phyloP scores from a whole-genome alignment of 64 coral and sea anemone genomes.

The Actinia equina region DNA sequence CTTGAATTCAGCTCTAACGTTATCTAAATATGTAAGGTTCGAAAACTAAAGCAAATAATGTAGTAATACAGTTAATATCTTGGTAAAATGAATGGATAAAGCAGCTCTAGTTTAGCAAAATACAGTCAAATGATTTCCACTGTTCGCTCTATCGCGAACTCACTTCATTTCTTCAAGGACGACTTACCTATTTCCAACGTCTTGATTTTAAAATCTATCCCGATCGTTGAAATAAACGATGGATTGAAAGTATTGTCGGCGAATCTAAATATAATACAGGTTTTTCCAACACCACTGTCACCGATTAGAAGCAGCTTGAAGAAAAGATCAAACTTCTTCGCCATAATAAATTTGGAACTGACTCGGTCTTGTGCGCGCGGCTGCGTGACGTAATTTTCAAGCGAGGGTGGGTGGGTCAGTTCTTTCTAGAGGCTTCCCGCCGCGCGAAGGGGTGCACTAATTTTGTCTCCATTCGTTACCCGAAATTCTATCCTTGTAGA shows the following conservation, averaged over 20 bases:
- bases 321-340: conserved; percentile 90
- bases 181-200: conserved; percentile 88
- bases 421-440: neutral
- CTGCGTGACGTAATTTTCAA: conserved; percentile 17
- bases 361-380: neutral
- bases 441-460: neutral
- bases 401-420: neutral
- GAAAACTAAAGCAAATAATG: neutral
- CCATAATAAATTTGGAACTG: conserved; percentile 40
- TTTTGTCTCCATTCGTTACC: neutral
- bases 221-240: conserved; percentile 95
- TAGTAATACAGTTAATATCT: neutral
- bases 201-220: conserved; percentile 99
- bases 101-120: neutral
- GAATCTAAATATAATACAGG: conserved; percentile 98
- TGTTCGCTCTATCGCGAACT: neutral
- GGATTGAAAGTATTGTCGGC: conserved; percentile 96
- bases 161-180: neutral
- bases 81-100: neutral
- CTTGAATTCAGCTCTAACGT: neutral
- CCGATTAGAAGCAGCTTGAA: conserved; percentile 98
- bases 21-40: neutral
- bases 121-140: neutral
- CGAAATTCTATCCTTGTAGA: neutral
- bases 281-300: conserved; percentile 95